Evolutionary conservation across 2,113 vertebrate genomes (phyloP).

Genomic region (Pantherophis guttatus): DNA sequence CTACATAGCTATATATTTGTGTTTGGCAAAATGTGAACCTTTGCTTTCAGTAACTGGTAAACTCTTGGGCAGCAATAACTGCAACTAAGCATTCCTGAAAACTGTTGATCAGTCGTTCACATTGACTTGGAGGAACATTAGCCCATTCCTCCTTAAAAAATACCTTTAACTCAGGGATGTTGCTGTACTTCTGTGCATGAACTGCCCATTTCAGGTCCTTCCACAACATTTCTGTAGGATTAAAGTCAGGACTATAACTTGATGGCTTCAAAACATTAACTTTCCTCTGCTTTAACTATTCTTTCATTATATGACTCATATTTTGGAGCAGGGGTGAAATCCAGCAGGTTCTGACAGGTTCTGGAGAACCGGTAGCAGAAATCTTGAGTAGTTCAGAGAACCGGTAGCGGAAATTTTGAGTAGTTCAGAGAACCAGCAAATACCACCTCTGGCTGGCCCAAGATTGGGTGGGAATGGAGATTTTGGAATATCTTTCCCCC

Average conservation of each 20-base stretch:
- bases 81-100: not conserved
- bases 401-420: too few relatives aligned
- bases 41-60: not conserved
- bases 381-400: too few relatives aligned
- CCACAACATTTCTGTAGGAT: not conserved
- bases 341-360: too few relatives aligned
- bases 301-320: not conserved
- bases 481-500: too few relatives aligned
- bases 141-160: not conserved
- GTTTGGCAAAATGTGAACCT: not conserved
- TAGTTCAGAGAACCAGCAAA: too few relatives aligned
- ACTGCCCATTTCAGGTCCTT: not conserved
- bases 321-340: too few relatives aligned
- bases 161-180: not conserved
- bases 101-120: not conserved
- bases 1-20: not conserved
- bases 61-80: not conserved
- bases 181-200: not conserved
- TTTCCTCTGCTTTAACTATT: not conserved
- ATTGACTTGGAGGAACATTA: not conserved
- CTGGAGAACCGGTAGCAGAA: too few relatives aligned
- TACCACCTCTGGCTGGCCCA: too few relatives aligned
- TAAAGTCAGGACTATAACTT: not conserved
- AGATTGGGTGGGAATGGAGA: too few relatives aligned
- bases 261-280: not conserved